These are phyloP conservation scores for Pelosia muscerda DNA, from an alignment of 2,888 invertebrate species.

Conservation along the genomic window DNA sequence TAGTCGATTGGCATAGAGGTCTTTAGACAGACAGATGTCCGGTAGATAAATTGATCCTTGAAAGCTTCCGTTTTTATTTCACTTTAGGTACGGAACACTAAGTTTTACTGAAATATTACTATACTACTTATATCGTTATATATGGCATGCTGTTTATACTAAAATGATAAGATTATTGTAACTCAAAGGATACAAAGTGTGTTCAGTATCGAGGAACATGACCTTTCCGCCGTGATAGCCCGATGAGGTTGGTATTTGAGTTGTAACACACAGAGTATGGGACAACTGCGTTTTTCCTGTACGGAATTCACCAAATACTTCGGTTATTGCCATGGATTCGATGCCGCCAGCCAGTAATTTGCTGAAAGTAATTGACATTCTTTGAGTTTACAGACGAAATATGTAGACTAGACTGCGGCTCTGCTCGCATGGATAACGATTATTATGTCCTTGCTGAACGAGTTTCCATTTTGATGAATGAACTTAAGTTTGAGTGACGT, in stretches of 20 bases:
- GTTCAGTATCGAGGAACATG: conserved; percentile 93
- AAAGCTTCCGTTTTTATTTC: too few relatives aligned
- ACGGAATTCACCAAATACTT: conserved; percentile 94
- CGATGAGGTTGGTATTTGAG: conserved; percentile 90
- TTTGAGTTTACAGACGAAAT: background rate
- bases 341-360: conserved; percentile 92
- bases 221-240: conserved; percentile 93
- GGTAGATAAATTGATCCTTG: too few relatives aligned
- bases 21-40: too few relatives aligned
- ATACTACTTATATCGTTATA: too few relatives aligned
- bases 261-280: conserved; percentile 92
- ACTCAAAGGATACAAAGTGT: conserved; percentile 92
- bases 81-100: too few relatives aligned
- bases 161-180: background rate
- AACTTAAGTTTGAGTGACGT: too few relatives aligned
- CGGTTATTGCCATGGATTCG: conserved; percentile 94
- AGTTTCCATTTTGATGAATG: too few relatives aligned
- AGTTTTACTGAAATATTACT: too few relatives aligned
- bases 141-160: background rate
- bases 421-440: too few relatives aligned
- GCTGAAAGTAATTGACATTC: conserved; percentile 71
- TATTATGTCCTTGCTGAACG: too few relatives aligned
- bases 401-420: too few relatives aligned
- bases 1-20: too few relatives aligned
- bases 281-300: conserved; percentile 94